phyloP scores from a whole-genome alignment of 2,797 vertebrate genomes.

The Setipinna tenuifilis region DNA sequence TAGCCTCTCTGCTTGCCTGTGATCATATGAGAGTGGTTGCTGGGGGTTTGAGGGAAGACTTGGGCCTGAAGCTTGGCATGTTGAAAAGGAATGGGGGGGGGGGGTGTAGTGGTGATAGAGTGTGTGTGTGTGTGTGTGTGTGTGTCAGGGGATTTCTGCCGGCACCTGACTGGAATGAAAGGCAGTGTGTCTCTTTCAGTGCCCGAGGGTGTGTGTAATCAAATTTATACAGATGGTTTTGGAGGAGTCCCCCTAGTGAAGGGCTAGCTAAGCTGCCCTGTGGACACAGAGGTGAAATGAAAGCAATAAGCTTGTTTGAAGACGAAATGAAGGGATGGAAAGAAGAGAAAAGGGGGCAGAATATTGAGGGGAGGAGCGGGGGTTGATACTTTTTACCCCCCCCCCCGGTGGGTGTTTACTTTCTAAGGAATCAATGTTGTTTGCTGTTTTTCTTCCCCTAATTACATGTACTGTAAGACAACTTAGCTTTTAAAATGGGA shows the following conservation, averaged over 20 bases:
- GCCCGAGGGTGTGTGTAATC: slow-evolving; percentile 69
- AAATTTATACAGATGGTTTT: slow-evolving; percentile 68
- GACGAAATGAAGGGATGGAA: slow-evolving; percentile 51
- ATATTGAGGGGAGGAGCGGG: neutral
- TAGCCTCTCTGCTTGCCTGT: slow-evolving; percentile 66
- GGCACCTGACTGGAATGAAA: slow-evolving; percentile 70
- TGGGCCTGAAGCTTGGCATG: slow-evolving; percentile 53
- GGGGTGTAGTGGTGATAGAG: slow-evolving; percentile 36
- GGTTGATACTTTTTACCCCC: neutral
- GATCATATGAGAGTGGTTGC: slow-evolving; percentile 65
- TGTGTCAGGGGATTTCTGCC: slow-evolving; percentile 49
- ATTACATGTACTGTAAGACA: neutral
- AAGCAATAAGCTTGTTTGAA: slow-evolving; percentile 61
- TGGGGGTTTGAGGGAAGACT: slow-evolving; percentile 68
- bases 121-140: slow-evolving; percentile 9
- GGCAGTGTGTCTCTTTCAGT: slow-evolving; percentile 57
- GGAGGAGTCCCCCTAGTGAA: slow-evolving; percentile 63
- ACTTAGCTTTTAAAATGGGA: neutral
- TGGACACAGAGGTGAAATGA: slow-evolving; percentile 64
- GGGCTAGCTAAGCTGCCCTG: slow-evolving; percentile 61
- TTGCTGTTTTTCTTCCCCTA: neutral
- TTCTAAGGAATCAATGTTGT: neutral
- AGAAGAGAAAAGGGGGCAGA: slow-evolving; percentile 29
- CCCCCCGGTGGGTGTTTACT: neutral
- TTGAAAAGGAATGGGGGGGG: slow-evolving; percentile 52